Evolutionary conservation across 1,140 invertebrate genomes (phyloP).

Genomic region (Leptinotarsa undecemlineata): DNA sequence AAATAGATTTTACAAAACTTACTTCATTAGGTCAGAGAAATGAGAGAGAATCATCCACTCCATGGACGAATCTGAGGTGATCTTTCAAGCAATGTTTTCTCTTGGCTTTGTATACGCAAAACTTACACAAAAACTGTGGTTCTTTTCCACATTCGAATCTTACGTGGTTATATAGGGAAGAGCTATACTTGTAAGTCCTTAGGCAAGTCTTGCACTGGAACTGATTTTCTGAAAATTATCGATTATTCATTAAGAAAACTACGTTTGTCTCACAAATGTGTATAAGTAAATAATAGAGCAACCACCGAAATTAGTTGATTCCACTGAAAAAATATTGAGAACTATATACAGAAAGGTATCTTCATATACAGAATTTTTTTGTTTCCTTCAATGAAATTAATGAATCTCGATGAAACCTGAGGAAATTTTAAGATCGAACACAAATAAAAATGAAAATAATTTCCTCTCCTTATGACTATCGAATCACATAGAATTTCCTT

Average conservation of each 20-base stretch:
- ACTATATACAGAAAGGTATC: no score
- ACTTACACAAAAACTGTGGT: slow-evolving; percentile 59
- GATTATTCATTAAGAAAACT: neutral
- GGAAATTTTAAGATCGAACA: no score
- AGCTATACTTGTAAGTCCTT: slow-evolving; percentile 58
- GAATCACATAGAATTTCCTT: no score
- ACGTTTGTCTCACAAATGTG: neutral
- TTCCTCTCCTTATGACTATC: no score
- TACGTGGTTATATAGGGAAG: slow-evolving; percentile 63
- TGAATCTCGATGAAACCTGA: no score
- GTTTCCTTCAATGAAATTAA: no score
- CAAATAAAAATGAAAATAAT: no score
- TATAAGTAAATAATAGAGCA: neutral
- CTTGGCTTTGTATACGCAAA: slow-evolving; percentile 59
- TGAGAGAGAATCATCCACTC: slow-evolving; percentile 7
- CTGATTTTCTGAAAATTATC: slow-evolving; percentile 10
- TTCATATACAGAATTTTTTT: no score
- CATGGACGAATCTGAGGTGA: slow-evolving; percentile 22
- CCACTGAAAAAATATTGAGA: no score
- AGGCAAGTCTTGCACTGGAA: slow-evolving; percentile 33
- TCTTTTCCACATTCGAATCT: slow-evolving; percentile 69
- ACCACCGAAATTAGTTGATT: neutral
- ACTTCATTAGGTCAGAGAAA: neutral
- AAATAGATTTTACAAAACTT: neutral
- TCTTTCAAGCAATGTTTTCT: slow-evolving; percentile 50